Evolutionary conservation across 2,888 invertebrate genomes (phyloP).

Genomic region (Drosophila cognata): DNA sequence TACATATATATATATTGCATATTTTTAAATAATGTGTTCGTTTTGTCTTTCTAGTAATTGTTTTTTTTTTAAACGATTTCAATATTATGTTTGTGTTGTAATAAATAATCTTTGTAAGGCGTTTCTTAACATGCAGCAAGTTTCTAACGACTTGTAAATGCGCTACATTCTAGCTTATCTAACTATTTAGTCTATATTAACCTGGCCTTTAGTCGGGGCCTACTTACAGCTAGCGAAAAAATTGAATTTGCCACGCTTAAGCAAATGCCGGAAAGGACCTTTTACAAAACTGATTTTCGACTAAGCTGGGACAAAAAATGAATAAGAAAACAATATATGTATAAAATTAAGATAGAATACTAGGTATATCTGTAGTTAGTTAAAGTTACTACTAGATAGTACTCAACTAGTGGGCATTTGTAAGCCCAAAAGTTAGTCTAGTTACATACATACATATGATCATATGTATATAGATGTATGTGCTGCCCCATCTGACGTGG

Average conservation of each 20-base stretch:
- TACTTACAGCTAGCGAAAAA: conserved; percentile 44
- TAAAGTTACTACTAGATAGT: conserved; percentile 20
- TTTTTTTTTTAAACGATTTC: conserved; percentile 9
- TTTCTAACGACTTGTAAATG: conserved; percentile 53
- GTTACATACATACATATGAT: conserved; percentile 1
- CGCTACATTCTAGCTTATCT: conserved; percentile 41
- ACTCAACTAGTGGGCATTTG: conserved; percentile 16
- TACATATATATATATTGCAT: background rate
- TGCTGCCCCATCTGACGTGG: conserved; percentile 45
- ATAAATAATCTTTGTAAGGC: conserved; percentile 69
- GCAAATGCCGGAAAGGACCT: conserved; percentile 10
- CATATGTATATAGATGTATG: conserved; percentile 8
- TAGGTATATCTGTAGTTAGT: conserved; percentile 37
- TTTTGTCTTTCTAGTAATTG: conserved; percentile 27
- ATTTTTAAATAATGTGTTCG: conserved; percentile 1
- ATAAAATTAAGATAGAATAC: conserved; percentile 31
- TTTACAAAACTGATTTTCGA: conserved; percentile 25
- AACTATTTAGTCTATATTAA: conserved; percentile 33
- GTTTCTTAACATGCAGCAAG: conserved; percentile 61
- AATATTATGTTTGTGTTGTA: conserved; percentile 30
- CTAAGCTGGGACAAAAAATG: conserved; percentile 20
- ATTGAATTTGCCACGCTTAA: conserved; percentile 40
- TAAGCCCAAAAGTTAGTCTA: background rate
- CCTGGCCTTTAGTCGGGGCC: conserved; percentile 3
- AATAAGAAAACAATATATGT: conserved; percentile 10